These are phyloP conservation scores for Lithodes maja DNA, from an alignment of 2,888 invertebrate genomes.

Conservation along the genomic window DNA sequence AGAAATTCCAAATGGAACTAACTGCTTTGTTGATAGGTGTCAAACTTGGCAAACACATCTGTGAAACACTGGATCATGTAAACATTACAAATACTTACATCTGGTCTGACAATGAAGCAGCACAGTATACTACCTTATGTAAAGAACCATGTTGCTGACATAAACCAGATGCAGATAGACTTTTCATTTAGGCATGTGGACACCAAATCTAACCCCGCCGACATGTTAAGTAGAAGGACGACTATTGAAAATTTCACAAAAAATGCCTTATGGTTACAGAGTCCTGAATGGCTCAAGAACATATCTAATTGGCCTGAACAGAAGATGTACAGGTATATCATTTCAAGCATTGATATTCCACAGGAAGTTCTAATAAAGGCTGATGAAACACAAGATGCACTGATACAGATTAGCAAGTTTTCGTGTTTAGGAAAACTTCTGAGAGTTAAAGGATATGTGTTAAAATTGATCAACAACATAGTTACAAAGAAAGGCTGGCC, in stretches of 20 bases:
- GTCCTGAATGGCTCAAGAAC: neutral
- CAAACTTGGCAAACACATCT: neutral
- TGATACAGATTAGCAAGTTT: neutral
- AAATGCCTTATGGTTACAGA: neutral
- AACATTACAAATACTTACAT: neutral
- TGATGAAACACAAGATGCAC: neutral
- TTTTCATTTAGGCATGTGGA: neutral
- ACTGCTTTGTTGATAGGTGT: neutral
- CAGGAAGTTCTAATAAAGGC: neutral
- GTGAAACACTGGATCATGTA: neutral
- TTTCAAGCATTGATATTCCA: neutral
- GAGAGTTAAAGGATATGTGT: neutral
- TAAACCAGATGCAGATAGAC: neutral
- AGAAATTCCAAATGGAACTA: neutral
- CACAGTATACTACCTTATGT: constrained; percentile 17
- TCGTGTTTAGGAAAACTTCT: neutral
- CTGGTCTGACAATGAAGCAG: constrained; percentile 17
- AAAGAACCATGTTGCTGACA: neutral
- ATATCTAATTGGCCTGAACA: constrained; percentile 2
- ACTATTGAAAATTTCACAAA: neutral
- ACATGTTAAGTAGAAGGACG: neutral
- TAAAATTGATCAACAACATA: constrained; percentile 9
- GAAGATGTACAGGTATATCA: neutral
- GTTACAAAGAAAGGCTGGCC: neutral
- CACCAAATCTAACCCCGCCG: neutral